phyloP scores from a whole-genome alignment of 2,797 vertebrate species.

The Crenuchus spilurus region DNA sequence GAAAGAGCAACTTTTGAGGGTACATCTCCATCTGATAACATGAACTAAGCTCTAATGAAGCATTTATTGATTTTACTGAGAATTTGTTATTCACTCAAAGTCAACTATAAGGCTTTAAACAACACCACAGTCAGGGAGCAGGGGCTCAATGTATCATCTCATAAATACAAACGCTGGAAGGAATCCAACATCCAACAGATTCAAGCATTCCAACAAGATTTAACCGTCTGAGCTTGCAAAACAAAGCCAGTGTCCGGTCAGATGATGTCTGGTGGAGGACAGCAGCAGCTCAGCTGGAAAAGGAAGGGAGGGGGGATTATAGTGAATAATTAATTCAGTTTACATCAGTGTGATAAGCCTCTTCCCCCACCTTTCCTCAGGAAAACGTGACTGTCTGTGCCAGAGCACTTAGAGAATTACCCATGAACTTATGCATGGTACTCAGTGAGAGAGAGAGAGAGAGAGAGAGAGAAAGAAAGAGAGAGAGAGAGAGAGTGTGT shows the following conservation, averaged over 20 bases:
- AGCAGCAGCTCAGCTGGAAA: neutral
- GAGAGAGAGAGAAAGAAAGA: too few species aligned
- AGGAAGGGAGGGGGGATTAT: neutral
- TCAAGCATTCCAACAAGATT: neutral
- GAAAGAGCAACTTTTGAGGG: too few species aligned
- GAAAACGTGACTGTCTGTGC: neutral
- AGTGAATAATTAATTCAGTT: neutral
- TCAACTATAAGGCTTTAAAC: neutral
- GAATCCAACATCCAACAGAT: neutral
- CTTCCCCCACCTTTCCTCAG: neutral
- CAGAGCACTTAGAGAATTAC: conserved; percentile 17
- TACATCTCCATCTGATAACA: too few species aligned
- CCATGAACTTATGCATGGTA: too few species aligned
- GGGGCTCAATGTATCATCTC: neutral
- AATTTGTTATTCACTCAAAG: neutral
- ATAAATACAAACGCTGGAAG: neutral
- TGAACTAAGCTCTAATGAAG: too few species aligned
- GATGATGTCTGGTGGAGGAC: neutral
- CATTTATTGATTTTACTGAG: neutral
- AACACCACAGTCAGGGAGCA: neutral
- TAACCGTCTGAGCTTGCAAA: neutral
- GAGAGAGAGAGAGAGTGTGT: too few species aligned
- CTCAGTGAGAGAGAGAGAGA: too few species aligned
- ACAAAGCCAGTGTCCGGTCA: neutral
- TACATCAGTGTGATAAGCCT: neutral